These are phyloP conservation scores for Actenoides lindsayi DNA, from an alignment of 2,113 vertebrate genomes.

Conservation along the genomic window DNA sequence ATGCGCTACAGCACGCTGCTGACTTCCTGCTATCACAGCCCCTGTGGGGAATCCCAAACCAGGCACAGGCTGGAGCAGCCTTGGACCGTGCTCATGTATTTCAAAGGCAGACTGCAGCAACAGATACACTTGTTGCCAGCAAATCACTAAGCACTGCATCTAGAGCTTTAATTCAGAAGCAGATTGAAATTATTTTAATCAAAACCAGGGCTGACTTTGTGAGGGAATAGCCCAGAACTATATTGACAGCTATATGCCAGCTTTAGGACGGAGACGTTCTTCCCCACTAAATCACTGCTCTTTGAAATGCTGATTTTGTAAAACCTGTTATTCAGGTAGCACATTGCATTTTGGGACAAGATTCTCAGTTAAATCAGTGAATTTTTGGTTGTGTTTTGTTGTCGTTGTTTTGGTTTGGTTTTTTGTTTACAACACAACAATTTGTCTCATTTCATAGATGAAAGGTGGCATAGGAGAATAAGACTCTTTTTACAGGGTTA, in stretches of 20 bases:
- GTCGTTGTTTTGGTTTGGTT: background rate
- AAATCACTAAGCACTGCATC: background rate
- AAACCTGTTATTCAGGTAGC: background rate
- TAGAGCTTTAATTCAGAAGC: slow-evolving; percentile 34
- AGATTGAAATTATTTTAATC: slow-evolving; percentile 23
- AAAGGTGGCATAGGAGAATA: background rate
- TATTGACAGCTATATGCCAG: background rate
- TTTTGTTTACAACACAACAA: background rate
- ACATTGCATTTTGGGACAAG: background rate
- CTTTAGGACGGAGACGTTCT: background rate
- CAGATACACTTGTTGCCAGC: background rate
- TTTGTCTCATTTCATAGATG: background rate
- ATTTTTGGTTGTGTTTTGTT: too few species aligned
- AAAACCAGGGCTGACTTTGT: background rate
- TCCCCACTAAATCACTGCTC: background rate
- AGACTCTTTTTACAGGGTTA: background rate
- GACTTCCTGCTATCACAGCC: background rate
- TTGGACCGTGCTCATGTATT: background rate
- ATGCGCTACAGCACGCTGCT: background rate
- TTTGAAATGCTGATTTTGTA: background rate
- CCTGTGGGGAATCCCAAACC: slow-evolving; percentile 13
- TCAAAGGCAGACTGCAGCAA: background rate
- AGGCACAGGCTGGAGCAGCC: background rate
- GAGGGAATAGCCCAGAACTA: background rate
- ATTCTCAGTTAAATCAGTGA: background rate